Base-by-base conservation (phyloP, 2,113 vertebrate species). In the Narcine bancroftii region DNA sequence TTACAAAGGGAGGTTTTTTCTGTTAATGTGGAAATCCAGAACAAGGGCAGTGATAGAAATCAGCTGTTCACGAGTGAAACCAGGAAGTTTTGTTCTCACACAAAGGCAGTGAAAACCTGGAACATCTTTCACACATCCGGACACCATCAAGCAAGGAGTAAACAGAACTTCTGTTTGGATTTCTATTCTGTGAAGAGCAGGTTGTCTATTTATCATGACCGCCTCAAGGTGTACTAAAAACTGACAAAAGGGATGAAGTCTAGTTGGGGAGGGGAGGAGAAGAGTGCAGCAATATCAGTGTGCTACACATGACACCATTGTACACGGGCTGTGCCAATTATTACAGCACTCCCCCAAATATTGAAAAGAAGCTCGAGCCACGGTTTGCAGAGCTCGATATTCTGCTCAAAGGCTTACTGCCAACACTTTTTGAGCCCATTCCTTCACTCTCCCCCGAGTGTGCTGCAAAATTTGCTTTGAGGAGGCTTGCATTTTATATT, bases 141-240 rank as follows among this genome's bases (percentile, higher is more conserved):
- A 87, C 81, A 60, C 81, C 81, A 60, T 60, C 56, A 87, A 87
- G 15, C 81, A 60, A 87, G 81, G 56, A 87, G 81, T 29, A 87
- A 87, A 60, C n/a, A 87, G 81, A 36, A 60, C 50, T 15, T 83
- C 47, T 33, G 79, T 87, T 36, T 87, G 81, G 81, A 87, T 87
- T 87, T 87, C 81, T 60, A 60, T 36, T 60, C 53, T 87, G 53
- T 87, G 56, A 87, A n/a, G 24, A 60, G 81, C 81, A 87, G 50
- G 60, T 87, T 87, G 81, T 87, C 81, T 87, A 87, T 63, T 87
- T 60, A 87, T n/a, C 60, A 36, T 87, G 53, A 87, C 33, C 81
- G 33, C 56, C 21, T n/a, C 81, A 87, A 60, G 81, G 60, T 19
- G 53, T 87, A 87, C 81, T 87, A 87, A 60, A 36, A 87, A 53